A percentile compares a stretch with the other conserved stretches of the same genome.
These are phyloP conservation scores for Yponomeuta sedellus DNA, from an alignment of 2,888 invertebrate genomes.

Conservation along the genomic window DNA sequence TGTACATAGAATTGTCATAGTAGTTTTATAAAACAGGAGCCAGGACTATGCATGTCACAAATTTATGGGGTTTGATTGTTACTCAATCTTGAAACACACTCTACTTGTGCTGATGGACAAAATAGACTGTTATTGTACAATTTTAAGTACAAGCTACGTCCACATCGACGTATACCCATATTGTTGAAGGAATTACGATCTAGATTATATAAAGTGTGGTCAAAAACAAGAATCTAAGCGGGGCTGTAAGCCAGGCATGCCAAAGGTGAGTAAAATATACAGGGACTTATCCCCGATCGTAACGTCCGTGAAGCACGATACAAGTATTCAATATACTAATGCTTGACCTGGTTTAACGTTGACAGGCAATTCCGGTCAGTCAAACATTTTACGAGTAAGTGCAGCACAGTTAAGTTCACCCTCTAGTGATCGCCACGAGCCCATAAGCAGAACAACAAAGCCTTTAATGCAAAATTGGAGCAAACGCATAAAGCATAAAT, in stretches of 20 bases:
- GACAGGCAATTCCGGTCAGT: background rate
- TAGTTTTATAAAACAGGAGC: background rate
- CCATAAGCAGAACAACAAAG: conserved; percentile 12
- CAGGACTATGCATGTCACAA: background rate
- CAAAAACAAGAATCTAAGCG: background rate
- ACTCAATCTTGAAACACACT: no score
- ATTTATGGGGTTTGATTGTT: no score
- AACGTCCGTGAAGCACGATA: background rate
- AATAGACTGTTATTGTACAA: no score
- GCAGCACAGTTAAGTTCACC: conserved; percentile 8
- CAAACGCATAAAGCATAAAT: conserved; percentile 63
- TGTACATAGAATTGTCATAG: no score
- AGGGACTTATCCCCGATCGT: background rate
- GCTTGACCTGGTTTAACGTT: background rate
- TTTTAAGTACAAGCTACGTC: no score
- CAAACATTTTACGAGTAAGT: conserved; percentile 4
- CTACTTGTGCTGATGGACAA: no score
- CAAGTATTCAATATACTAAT: conserved; percentile 1
- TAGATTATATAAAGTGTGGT: background rate
- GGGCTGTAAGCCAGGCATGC: background rate
- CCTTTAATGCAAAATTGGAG: conserved; percentile 38
- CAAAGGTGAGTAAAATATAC: background rate
- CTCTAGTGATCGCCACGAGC: conserved; percentile 8
- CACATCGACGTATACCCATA: background rate
- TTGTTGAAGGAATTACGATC: background rate